Evolutionary conservation across 2,113 vertebrate species (phyloP).

Genomic region (Physeter macrocephalus): DNA sequence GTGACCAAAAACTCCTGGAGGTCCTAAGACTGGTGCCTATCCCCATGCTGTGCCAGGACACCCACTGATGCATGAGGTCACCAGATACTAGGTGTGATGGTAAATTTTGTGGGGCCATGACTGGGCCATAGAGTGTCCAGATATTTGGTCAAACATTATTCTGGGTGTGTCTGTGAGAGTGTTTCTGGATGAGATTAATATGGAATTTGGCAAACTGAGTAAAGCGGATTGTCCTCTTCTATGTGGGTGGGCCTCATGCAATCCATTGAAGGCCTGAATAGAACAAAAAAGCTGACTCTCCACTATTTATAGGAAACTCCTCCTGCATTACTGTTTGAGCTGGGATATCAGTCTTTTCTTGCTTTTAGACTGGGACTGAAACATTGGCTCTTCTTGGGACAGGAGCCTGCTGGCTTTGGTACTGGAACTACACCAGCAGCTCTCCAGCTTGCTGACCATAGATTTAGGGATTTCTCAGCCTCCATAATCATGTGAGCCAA

Average conservation of each 20-base stretch:
- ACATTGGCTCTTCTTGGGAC: not conserved
- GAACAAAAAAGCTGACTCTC: not conserved
- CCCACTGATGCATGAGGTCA: not conserved
- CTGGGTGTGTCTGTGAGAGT: not conserved
- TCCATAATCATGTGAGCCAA: not conserved
- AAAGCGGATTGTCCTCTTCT: not conserved
- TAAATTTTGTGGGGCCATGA: not conserved
- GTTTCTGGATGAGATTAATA: not conserved
- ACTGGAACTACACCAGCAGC: not conserved
- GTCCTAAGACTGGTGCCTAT: not conserved
- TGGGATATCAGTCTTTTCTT: not conserved
- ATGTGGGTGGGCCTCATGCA: not conserved
- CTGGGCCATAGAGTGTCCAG: not conserved
- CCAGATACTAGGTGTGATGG: not conserved
- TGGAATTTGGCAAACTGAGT: not conserved
- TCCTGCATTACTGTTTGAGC: not conserved
- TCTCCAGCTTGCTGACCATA: not conserved
- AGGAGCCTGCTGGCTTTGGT: not conserved
- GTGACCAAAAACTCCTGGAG: not conserved
- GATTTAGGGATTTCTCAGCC: not conserved
- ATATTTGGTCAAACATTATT: not conserved
- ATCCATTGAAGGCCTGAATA: not conserved
- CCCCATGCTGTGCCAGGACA: not conserved
- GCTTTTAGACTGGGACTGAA: not conserved
- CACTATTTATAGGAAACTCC: not conserved